Conservation (phyloP, 2,797 vertebrate genomes). For the Poecilia picta region DNA sequence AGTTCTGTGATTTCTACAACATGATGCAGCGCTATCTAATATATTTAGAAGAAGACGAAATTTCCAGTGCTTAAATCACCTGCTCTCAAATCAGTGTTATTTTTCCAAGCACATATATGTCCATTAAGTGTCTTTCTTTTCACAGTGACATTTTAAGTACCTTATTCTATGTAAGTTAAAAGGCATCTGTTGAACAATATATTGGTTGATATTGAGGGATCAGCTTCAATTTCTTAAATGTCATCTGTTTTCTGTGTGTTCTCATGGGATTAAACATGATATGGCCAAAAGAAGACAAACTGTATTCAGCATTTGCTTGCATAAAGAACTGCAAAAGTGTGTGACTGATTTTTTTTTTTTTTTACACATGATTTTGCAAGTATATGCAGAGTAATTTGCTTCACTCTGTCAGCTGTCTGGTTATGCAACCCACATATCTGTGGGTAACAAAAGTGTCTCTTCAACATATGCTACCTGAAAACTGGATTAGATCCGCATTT, state of each 20-base stretch:
- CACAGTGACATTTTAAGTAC: slow-evolving; percentile 67
- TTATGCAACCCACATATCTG: slow-evolving; percentile 14
- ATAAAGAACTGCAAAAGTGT: slow-evolving; percentile 30
- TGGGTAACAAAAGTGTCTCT: slow-evolving; percentile 23
- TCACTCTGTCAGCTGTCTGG: slow-evolving; percentile 15
- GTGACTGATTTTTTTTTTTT: slow-evolving; percentile 9
- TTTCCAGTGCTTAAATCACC: slow-evolving; percentile 42
- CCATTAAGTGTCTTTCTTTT: slow-evolving; percentile 53
- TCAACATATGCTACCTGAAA: slow-evolving; percentile 43
- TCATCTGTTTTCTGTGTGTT: slow-evolving; percentile 78
- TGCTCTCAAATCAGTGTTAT: slow-evolving; percentile 1
- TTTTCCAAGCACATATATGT: slow-evolving; percentile 45
- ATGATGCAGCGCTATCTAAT: slow-evolving; percentile 55
- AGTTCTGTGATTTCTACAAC: slow-evolving; percentile 69
- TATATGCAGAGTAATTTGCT: slow-evolving; percentile 6
- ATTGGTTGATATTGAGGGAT: slow-evolving; percentile 60
- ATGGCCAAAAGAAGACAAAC: slow-evolving; percentile 69
- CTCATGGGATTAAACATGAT: slow-evolving; percentile 81
- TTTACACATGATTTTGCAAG: slow-evolving; percentile 20
- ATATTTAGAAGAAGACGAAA: slow-evolving; percentile 44
- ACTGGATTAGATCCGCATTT: slow-evolving; percentile 49
- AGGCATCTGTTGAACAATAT: slow-evolving; percentile 61
- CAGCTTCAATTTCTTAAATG: slow-evolving; percentile 69
- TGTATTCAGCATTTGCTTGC: slow-evolving; percentile 53
- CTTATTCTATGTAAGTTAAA: slow-evolving; percentile 54